Conservation (phyloP, 2,113 vertebrate species). For the Perca schrenkii region DNA sequence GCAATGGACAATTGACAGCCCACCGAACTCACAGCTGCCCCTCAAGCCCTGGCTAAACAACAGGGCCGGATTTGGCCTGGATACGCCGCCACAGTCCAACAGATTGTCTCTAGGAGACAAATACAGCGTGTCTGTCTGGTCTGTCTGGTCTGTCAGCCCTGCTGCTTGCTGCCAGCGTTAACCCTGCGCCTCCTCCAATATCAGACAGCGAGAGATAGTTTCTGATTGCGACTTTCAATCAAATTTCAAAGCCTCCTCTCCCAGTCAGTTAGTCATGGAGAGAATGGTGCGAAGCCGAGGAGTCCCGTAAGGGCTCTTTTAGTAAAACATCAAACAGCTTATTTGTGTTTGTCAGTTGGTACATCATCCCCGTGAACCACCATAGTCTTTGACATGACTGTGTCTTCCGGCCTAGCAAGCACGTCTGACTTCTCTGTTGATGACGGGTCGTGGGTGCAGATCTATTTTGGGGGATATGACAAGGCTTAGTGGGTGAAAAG, state of each 20-base stretch:
- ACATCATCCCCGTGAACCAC: constrained; percentile 15
- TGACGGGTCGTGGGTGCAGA: constrained; percentile 1
- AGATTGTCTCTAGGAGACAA: constrained; percentile 56
- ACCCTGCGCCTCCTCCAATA: constrained; percentile 25
- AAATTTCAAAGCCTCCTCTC: constrained; percentile 51
- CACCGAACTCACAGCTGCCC: constrained; percentile 42
- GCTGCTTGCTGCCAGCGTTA: constrained; percentile 43
- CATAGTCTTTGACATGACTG: constrained; percentile 11
- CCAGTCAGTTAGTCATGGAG: constrained; percentile 44
- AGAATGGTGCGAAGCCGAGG: constrained; percentile 14
- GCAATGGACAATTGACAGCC: constrained; percentile 54
- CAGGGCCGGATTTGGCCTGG: constrained; percentile 35
- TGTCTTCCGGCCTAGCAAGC: constrained; percentile 36
- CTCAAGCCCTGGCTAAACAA: constrained; percentile 40
- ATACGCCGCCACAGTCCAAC: constrained; percentile 33
- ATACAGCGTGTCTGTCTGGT: constrained; percentile 54
- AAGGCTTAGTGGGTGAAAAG: constrained; percentile 38
- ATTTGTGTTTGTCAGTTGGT: constrained; percentile 55
- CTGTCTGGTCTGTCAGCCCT: constrained; percentile 59
- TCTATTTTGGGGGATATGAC: constrained; percentile 40
- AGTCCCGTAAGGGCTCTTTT: constrained; percentile 32
- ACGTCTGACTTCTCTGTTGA: constrained; percentile 8
- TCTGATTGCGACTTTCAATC: constrained; percentile 63
- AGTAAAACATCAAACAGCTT: constrained; percentile 43
- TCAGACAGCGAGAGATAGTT: constrained; percentile 26